Evolutionary conservation across 2,797 vertebrate species (phyloP).

Genomic region (Eidolon dupreanum): DNA sequence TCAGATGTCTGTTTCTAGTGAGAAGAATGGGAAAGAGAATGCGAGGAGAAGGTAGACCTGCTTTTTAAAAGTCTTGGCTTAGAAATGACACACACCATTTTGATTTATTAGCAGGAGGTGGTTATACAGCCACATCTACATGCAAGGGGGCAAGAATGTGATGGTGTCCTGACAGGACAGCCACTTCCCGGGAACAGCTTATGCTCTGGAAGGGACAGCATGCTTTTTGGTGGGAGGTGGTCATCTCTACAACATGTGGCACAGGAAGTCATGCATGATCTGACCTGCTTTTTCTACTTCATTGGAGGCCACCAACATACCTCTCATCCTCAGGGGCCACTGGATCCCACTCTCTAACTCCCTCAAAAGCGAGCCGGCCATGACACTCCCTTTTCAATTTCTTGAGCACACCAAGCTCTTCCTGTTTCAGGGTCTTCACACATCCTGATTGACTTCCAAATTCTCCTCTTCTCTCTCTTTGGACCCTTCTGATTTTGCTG

Average conservation of each 20-base stretch:
- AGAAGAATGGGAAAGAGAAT: not conserved
- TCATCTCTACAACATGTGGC: not conserved
- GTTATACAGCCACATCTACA: not conserved
- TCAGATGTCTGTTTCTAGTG: not conserved
- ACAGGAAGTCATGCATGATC: fast-evolving
- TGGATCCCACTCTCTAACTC: no score
- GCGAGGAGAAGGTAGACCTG: not conserved
- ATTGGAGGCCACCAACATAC: not conserved
- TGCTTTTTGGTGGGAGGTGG: not conserved
- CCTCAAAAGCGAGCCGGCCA: not conserved
- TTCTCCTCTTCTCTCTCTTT: not conserved
- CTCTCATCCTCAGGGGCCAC: fast-evolving
- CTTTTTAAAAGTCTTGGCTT: not conserved
- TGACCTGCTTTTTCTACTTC: not conserved
- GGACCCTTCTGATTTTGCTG: not conserved
- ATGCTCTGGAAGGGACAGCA: not conserved
- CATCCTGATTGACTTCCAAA: not conserved
- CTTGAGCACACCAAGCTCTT: not conserved
- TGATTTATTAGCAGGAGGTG: no score
- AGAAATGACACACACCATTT: not conserved
- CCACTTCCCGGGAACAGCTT: not conserved
- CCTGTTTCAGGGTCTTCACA: not conserved
- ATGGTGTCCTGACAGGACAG: not conserved
- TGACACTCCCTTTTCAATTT: not conserved
- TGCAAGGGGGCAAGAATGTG: no score